Conservation (phyloP, 2,113 vertebrate genomes). For the zebrafish (Danio rerio) region DNA sequence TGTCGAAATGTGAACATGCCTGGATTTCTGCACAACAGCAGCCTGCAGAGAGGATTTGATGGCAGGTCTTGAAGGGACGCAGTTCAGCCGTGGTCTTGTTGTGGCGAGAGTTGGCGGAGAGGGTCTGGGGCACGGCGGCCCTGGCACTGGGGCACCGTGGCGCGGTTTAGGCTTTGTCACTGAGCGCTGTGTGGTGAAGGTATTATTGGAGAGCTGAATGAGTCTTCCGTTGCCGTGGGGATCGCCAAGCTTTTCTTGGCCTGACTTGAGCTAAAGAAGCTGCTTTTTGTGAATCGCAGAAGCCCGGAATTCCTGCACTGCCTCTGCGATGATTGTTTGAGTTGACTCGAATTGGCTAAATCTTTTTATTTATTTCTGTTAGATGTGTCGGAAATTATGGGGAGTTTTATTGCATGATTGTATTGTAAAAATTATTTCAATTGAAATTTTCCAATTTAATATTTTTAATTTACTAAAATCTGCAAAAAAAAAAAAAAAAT, state of each 20-base stretch:
- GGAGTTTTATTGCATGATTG: no score
- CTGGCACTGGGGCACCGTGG: slow-evolving; percentile 78
- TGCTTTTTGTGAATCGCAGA: slow-evolving; percentile 38
- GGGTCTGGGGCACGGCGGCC: slow-evolving; percentile 77
- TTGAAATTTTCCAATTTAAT: no score
- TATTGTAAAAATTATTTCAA: no score
- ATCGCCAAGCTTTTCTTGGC: slow-evolving; percentile 65
- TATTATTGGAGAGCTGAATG: slow-evolving; percentile 76
- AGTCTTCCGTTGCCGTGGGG: slow-evolving; percentile 63
- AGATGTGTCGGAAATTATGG: no score
- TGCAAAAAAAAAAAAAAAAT: no score
- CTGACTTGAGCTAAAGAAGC: slow-evolving; percentile 44
- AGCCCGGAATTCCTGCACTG: slow-evolving; percentile 46
- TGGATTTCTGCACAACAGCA: slow-evolving; percentile 74
- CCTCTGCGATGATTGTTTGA: not conserved
- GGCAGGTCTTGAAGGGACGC: slow-evolving; percentile 79
- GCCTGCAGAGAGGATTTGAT: slow-evolving; percentile 72
- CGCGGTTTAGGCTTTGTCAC: slow-evolving; percentile 80
- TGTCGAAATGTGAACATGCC: slow-evolving; percentile 78
- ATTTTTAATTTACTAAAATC: no score
- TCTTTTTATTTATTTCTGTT: no score
- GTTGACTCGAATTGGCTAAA: no score
- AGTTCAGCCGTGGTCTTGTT: slow-evolving; percentile 78
- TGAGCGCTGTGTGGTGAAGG: slow-evolving; percentile 81
- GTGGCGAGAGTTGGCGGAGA: slow-evolving; percentile 79